Evolutionary conservation across 2,888 invertebrate genomes (phyloP).

Genomic region (Drosophila leonis): DNA sequence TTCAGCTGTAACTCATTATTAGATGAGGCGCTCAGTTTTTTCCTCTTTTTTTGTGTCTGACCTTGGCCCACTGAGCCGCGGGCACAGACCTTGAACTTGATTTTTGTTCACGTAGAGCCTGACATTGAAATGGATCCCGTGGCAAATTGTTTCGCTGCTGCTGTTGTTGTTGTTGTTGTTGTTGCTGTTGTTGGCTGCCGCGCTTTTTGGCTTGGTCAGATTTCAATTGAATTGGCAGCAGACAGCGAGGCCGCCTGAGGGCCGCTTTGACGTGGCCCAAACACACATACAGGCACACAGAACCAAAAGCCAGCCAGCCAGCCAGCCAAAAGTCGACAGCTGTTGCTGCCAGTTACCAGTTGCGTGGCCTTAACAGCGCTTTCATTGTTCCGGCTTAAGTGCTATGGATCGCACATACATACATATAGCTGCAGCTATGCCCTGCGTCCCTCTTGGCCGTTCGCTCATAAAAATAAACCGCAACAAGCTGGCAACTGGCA

Average conservation of each 20-base stretch:
- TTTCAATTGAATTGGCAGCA: constrained; percentile 76
- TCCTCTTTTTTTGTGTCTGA: constrained; percentile 18
- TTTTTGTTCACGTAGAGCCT: constrained; percentile 43
- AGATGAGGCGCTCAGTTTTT: constrained; percentile 23
- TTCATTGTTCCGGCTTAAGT: constrained; percentile 75
- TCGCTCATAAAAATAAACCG: constrained; percentile 63
- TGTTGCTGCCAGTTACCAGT: constrained; percentile 29
- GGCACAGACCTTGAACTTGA: constrained; percentile 67
- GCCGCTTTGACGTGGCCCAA: constrained; percentile 54
- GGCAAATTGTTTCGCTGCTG: constrained; percentile 18
- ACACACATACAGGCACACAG: constrained; percentile 5
- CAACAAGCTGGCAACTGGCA: constrained; percentile 41
- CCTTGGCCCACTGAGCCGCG: constrained; percentile 55
- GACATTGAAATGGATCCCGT: constrained; percentile 62
- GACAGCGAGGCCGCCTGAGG: constrained; percentile 36
- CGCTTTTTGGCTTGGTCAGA: constrained; percentile 62
- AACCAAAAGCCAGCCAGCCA: not conserved
- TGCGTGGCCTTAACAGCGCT: constrained; percentile 63
- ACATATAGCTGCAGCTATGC: not conserved
- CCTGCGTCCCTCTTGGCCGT: constrained; percentile 3
- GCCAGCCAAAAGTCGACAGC: constrained; percentile 31
- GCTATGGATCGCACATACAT: constrained; percentile 53
- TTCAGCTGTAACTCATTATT: constrained; percentile 55
- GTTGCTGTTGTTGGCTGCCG: constrained; percentile 25
- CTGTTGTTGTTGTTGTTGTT: constrained; percentile 6